Conservation (phyloP, 2,797 vertebrate species). For the Poeciliopsis paucimaculata region DNA sequence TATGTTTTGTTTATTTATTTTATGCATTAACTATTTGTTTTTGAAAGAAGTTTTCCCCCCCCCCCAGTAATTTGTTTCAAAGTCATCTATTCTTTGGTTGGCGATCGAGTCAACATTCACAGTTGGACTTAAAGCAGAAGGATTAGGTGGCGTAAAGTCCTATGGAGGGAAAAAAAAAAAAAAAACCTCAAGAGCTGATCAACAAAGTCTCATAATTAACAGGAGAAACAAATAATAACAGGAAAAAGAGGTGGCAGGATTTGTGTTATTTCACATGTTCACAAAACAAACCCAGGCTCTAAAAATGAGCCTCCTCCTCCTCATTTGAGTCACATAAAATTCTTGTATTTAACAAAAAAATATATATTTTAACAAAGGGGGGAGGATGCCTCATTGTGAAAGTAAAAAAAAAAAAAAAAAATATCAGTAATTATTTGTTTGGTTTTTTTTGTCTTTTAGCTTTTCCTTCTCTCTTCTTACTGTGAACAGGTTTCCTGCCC, state of each 20-base stretch:
- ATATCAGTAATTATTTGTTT: neutral
- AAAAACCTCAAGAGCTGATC: neutral
- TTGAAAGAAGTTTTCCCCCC: too few species aligned
- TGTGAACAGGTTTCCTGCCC: conserved; percentile 2
- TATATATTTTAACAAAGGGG: neutral
- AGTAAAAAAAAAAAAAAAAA: neutral
- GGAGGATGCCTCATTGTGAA: neutral
- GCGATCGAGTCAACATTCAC: neutral
- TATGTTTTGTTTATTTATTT: too few species aligned
- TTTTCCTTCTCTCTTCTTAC: neutral
- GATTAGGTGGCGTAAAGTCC: neutral
- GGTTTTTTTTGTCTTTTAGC: neutral
- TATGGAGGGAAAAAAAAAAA: neutral
- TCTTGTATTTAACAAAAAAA: neutral
- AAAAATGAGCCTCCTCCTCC: neutral
- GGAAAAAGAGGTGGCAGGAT: neutral
- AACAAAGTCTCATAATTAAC: neutral
- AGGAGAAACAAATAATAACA: neutral
- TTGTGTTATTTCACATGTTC: neutral
- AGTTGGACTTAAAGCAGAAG: neutral
- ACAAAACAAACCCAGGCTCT: neutral
- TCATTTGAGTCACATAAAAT: neutral
- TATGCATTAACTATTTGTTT: too few species aligned
- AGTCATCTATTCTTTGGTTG: neutral
- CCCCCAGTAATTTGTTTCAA: neutral